Base-by-base conservation (phyloP, 2,797 vertebrate species). In the Percopsis omiscomaycus region DNA sequence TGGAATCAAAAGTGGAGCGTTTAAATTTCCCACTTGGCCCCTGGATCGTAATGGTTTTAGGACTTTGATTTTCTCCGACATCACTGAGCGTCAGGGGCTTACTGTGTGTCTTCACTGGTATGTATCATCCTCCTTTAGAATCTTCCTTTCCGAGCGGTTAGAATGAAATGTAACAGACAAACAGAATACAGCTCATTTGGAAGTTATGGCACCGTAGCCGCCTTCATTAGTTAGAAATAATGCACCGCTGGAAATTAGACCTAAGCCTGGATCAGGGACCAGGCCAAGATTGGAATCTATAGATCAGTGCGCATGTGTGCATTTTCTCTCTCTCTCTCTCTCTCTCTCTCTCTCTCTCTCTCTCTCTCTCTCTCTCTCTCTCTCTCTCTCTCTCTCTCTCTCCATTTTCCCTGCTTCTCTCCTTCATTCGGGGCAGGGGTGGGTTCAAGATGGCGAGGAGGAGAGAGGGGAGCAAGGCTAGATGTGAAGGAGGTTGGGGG, bases 161-260 rank as follows among this genome's bases (percentile, higher is more conserved):
- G 59, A 51, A 47, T 72, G 51, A 55, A 60, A 62, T 3, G 53
- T 32, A 57, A 50, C 53, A 49, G 51, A 5, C 4, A 42, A 50
- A 61, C 47, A 55, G 46, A 61, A 53, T 60, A 53, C 44, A 58
- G 22, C 63, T 71, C 69, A 71, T 72, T 46, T 28, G 66, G 62
- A 78, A 63, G 59, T 69, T 61, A 60, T 77, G 10, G 63, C 55
- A 55, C 64, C 60, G 42, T 71, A 1, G 3, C 59, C 49, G 44
- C 22, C 73, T 71, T 79, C 50, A 72, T 78, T 72, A 71, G 72
- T 28, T 51, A 22, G 44, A 47, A 15, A 3, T 72, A 59, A 78
- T 76, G 68, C 58, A 61, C 46, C 42, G 27, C 14, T 62, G 63
- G 69, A 53, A 65, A 75, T 75, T 56, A n/a, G 3, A 42, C 44